Evolutionary conservation across 1,140 invertebrate species (phyloP).

Genomic region (Sycophila sp.): DNA sequence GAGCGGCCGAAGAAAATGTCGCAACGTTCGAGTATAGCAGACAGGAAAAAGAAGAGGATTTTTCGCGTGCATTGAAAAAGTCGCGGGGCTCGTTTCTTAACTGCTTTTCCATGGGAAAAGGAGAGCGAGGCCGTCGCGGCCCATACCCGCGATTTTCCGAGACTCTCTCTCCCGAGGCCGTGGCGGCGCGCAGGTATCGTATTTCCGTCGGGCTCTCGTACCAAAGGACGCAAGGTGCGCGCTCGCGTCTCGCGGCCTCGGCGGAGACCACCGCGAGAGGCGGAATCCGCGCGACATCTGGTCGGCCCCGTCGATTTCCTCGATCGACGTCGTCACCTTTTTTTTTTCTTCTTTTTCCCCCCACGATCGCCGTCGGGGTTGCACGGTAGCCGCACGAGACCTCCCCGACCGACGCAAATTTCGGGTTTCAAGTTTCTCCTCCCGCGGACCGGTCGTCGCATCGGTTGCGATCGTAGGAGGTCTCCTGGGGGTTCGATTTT

Average conservation of each 20-base stretch:
- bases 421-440: not conserved
- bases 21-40: too few species aligned
- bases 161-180: not conserved
- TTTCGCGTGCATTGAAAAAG: too few species aligned
- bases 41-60: too few species aligned
- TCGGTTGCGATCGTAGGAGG: too few species aligned
- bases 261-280: constrained; percentile 15
- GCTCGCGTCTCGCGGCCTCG: constrained; percentile 28
- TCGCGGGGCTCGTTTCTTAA: not conserved
- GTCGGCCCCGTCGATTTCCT: constrained; percentile 7
- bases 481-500: too few species aligned
- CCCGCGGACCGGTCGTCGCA: too few species aligned
- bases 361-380: not conserved
- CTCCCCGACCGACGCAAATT: too few species aligned
- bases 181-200: constrained; percentile 42
- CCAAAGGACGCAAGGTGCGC: constrained; percentile 48
- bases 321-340: constrained; percentile 35
- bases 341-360: constrained; percentile 13
- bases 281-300: constrained; percentile 18
- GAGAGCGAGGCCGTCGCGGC: constrained; percentile 26
- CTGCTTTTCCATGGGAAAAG: constrained; percentile 12
- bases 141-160: constrained; percentile 4
- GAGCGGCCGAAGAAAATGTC: too few species aligned
- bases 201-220: constrained; percentile 32
- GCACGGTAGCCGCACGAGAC: not conserved